phyloP scores from a whole-genome alignment of 2,797 vertebrate species.

The Clarias laeviceps region DNA sequence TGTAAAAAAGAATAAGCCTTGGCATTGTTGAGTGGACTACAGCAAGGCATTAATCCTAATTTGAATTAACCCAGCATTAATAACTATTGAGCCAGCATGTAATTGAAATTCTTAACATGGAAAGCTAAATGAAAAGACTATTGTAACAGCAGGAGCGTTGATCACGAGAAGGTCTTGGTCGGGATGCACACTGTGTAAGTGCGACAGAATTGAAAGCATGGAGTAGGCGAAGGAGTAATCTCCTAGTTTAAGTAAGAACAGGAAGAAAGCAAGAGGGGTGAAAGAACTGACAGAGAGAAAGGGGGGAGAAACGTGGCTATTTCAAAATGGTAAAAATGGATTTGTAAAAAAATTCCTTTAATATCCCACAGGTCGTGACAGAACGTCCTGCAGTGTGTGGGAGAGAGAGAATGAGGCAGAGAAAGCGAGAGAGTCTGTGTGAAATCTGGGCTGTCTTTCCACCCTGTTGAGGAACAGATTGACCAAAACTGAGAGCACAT shows the following conservation, averaged over 20 bases:
- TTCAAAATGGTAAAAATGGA: slow-evolving; percentile 31
- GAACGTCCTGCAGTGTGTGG: slow-evolving; percentile 33
- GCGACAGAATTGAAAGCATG: background rate
- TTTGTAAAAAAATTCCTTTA: slow-evolving; percentile 36
- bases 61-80: slow-evolving; percentile 20
- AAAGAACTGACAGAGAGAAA: background rate
- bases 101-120: background rate
- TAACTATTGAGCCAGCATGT: background rate
- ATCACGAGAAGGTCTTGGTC: background rate
- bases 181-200: background rate
- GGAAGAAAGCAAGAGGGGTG: slow-evolving; percentile 7
- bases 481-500: slow-evolving; percentile 38
- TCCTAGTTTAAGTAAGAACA: slow-evolving; percentile 15
- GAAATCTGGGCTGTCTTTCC: slow-evolving; percentile 31
- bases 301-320: background rate
- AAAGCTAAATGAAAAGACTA: slow-evolving; percentile 7
- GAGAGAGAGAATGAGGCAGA: slow-evolving; percentile 60
- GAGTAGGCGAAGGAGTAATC: background rate
- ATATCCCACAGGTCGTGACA: slow-evolving; percentile 35
- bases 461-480: slow-evolving; percentile 43
- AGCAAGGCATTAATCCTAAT: slow-evolving; percentile 8
- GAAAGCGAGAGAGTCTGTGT: slow-evolving; percentile 56
- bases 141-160: background rate
- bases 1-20: background rate
- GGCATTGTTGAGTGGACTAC: slow-evolving; percentile 15